Evolutionary conservation across 1,140 invertebrate genomes (phyloP).

Genomic region (Zophobas atratus): DNA sequence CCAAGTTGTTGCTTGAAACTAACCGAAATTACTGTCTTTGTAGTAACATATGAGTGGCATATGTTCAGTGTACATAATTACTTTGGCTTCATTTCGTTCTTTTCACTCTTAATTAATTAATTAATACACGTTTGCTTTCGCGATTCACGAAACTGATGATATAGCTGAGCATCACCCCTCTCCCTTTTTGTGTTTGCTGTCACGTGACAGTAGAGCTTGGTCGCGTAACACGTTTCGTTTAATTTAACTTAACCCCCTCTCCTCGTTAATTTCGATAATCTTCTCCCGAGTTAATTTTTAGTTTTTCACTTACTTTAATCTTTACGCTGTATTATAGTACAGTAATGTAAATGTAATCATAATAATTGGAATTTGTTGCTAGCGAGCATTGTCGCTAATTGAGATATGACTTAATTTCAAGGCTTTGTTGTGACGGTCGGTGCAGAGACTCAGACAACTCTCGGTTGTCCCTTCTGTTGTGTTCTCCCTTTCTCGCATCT

Average conservation of each 20-base stretch:
- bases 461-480: neutral
- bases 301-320: slow-evolving; percentile 38
- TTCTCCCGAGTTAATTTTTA: slow-evolving; percentile 18
- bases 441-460: slow-evolving; percentile 50
- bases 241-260: neutral
- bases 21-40: slow-evolving; percentile 25
- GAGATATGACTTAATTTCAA: slow-evolving; percentile 56
- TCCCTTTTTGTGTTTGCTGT: neutral
- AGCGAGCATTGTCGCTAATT: slow-evolving; percentile 42
- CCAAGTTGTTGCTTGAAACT: slow-evolving; percentile 3
- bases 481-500: slow-evolving; percentile 50
- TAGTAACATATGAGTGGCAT: slow-evolving; percentile 14
- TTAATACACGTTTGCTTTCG: too few species aligned
- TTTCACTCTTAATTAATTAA: neutral
- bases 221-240: neutral
- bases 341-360: slow-evolving; percentile 45
- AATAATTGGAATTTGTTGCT: slow-evolving; percentile 46
- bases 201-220: too few species aligned
- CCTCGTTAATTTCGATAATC: neutral
- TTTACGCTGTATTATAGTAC: slow-evolving; percentile 45
- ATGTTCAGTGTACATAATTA: slow-evolving; percentile 15
- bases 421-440: slow-evolving; percentile 57
- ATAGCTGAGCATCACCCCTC: neutral
- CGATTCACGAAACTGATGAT: too few species aligned
- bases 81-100: slow-evolving; percentile 2